phyloP scores from a whole-genome alignment of 2,113 vertebrate species.

The Platanista minor region DNA sequence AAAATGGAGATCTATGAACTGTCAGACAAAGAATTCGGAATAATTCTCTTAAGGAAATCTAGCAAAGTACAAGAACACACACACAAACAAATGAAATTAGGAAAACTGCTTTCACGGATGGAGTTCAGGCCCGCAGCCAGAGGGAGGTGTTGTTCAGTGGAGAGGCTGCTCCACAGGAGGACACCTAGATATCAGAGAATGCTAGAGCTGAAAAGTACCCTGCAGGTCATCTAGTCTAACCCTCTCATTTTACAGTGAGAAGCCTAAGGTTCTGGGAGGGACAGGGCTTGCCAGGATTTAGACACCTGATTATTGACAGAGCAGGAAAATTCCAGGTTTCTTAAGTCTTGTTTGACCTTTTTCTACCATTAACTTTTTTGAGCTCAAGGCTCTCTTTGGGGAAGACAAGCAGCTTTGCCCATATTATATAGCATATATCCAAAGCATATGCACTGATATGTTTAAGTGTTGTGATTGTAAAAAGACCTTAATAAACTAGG shows the following conservation, averaged over 20 bases:
- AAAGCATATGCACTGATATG: background rate
- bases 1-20: background rate
- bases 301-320: background rate
- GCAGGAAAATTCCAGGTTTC: background rate
- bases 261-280: background rate
- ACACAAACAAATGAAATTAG: background rate
- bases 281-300: background rate
- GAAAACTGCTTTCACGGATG: background rate
- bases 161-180: background rate
- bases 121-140: background rate
- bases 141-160: background rate
- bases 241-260: conserved; percentile 49
- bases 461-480: background rate
- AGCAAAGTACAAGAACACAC: background rate
- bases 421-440: background rate
- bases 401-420: background rate
- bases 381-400: background rate
- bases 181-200: conserved; percentile 16
- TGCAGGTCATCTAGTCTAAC: background rate
- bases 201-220: background rate
- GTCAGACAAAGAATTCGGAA: background rate
- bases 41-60: background rate
- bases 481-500: background rate
- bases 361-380: background rate
- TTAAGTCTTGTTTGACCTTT: background rate